Percentiles rank a stretch among this genome's conserved stretches.
Evolutionary conservation across 92 coral and sea anemone genomes (phyloP).

Genomic region (Heteractis magnifica): DNA sequence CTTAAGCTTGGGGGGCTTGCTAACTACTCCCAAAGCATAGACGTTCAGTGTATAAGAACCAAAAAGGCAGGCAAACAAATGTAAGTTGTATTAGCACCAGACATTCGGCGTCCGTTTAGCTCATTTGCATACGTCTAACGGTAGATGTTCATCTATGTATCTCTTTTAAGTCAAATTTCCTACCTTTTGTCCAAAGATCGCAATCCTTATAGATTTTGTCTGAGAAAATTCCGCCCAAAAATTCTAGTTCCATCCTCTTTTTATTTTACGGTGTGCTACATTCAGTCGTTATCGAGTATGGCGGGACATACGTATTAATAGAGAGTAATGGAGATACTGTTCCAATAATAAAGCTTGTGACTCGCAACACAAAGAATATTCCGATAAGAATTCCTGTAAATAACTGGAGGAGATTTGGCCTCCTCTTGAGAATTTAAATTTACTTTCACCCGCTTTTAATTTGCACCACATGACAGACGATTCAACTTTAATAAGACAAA

Average conservation of each 20-base stretch:
- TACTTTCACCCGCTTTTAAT: neutral
- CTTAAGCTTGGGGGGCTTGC: no score
- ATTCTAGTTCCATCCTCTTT: neutral
- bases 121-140: neutral
- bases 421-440: neutral
- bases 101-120: neutral
- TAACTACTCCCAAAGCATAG: no score
- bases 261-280: neutral
- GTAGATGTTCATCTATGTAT: neutral
- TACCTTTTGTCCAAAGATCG: neutral
- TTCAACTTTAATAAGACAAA: constrained; percentile 1
- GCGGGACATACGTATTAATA: neutral
- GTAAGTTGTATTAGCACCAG: no score
- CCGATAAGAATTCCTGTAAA: neutral
- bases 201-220: neutral
- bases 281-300: neutral
- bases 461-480: neutral
- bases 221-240: neutral
- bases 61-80: no score
- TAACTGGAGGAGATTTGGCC: constrained; percentile 4
- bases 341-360: neutral
- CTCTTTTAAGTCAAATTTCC: neutral
- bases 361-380: neutral
- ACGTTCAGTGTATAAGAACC: no score
- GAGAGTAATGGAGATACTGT: neutral